These are phyloP conservation scores for Pristis pectinata DNA, from an alignment of 2,797 vertebrate species.

Conservation along the genomic window DNA sequence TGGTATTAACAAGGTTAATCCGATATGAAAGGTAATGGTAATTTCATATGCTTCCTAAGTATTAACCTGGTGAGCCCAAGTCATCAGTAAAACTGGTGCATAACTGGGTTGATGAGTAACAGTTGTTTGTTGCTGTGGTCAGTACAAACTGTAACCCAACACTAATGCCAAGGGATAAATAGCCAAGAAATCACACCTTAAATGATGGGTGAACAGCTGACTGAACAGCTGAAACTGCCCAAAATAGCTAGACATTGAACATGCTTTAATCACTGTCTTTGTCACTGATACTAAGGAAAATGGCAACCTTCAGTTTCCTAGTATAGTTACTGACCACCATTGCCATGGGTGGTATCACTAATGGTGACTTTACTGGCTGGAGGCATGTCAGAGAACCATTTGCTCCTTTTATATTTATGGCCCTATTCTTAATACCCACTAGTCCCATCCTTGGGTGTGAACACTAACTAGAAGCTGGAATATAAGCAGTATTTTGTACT, in stretches of 20 bases:
- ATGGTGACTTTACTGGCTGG: background rate
- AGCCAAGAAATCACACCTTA: background rate
- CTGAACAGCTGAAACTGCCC: background rate
- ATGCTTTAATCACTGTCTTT: background rate
- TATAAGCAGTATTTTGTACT: too few relatives aligned
- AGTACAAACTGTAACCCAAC: background rate
- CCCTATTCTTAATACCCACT: background rate
- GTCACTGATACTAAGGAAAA: background rate
- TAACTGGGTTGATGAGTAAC: background rate
- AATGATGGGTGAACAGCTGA: background rate
- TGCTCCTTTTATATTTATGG: background rate
- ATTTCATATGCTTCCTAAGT: background rate
- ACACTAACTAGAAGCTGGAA: too few relatives aligned
- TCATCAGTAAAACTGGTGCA: background rate
- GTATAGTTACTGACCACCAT: background rate
- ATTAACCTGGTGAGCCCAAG: background rate
- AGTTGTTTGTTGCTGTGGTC: background rate
- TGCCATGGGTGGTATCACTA: background rate
- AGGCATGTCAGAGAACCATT: background rate
- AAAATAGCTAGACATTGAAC: background rate
- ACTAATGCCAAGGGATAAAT: constrained; percentile 12
- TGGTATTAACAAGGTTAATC: background rate
- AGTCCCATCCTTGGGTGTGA: too few relatives aligned
- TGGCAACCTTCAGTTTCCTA: background rate
- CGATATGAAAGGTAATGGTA: background rate